Evolutionary conservation across 92 coral and sea anemone genomes (phyloP).

Genomic region (Palythoa grandiflora): DNA sequence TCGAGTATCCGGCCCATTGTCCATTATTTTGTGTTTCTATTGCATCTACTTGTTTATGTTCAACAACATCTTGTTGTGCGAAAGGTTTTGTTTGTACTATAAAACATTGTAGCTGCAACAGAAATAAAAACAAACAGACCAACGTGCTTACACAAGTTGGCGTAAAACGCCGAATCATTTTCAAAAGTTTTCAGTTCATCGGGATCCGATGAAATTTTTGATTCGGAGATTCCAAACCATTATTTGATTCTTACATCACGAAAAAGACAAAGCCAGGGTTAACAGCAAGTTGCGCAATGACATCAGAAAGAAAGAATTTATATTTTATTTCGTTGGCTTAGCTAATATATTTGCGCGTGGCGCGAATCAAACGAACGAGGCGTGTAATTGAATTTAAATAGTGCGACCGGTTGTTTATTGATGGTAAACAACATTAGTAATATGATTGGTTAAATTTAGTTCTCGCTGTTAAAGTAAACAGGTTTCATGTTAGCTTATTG

Average conservation of each 20-base stretch:
- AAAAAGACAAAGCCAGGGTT: slow-evolving; percentile 63
- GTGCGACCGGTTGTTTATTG: slow-evolving; percentile 63
- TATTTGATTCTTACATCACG: slow-evolving; percentile 91
- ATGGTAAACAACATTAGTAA: slow-evolving; percentile 5
- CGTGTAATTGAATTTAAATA: slow-evolving; percentile 76
- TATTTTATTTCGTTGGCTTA: slow-evolving; percentile 72
- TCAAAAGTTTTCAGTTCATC: slow-evolving; percentile 85
- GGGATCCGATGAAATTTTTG: slow-evolving; percentile 66
- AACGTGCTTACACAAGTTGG: slow-evolving; percentile 76
- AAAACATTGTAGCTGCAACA: slow-evolving; percentile 49
- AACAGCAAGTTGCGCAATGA: slow-evolving; percentile 63
- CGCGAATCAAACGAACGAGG: slow-evolving; percentile 67
- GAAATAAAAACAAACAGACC: slow-evolving; percentile 55
- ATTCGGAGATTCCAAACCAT: slow-evolving; percentile 79
- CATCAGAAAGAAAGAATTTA: slow-evolving; percentile 80
- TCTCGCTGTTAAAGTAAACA: slow-evolving; percentile 42
- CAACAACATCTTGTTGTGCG: slow-evolving; percentile 63
- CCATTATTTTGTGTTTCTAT: slow-evolving; percentile 51
- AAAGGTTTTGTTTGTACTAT: slow-evolving; percentile 80
- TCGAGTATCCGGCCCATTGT: slow-evolving; percentile 68
- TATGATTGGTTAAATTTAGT: slow-evolving; percentile 17
- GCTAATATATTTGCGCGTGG: slow-evolving; percentile 77
- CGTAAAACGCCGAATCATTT: slow-evolving; percentile 94
- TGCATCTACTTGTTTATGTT: slow-evolving; percentile 71
- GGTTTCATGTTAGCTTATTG: slow-evolving; percentile 20